phyloP scores from a whole-genome alignment of 2,113 vertebrate species.

The Microtus ochrogaster region DNA sequence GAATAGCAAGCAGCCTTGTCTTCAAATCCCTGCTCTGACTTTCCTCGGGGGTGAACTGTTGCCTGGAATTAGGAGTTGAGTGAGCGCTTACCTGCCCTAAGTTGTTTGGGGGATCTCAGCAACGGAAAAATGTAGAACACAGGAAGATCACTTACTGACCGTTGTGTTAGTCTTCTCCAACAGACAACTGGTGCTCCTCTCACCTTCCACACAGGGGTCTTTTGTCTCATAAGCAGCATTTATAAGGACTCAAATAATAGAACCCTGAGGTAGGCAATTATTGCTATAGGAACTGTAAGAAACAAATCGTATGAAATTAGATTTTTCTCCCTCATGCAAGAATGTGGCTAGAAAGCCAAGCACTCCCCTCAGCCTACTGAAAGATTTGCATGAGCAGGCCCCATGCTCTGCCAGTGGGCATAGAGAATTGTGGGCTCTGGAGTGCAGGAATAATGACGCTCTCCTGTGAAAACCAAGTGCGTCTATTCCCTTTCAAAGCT shows the following conservation, averaged over 20 bases:
- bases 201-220: not conserved
- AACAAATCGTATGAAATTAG: constrained; percentile 61
- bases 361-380: not conserved
- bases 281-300: constrained; percentile 70
- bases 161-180: not conserved
- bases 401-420: not conserved
- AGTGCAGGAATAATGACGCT: constrained; percentile 48
- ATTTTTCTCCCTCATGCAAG: constrained; percentile 34
- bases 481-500: constrained; percentile 34
- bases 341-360: constrained; percentile 55
- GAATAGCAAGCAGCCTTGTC: too few species aligned
- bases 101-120: not conserved
- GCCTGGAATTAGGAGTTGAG: not conserved
- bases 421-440: constrained; percentile 30
- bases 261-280: constrained; percentile 5
- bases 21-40: not conserved
- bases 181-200: not conserved
- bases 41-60: not conserved
- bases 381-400: constrained; percentile 69
- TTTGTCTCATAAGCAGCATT: constrained; percentile 58
- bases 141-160: not conserved
- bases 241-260: constrained; percentile 56
- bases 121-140: not conserved
- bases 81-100: not conserved
- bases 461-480: constrained; percentile 60